These are phyloP conservation scores for Tyria jacobaeae DNA, from an alignment of 2,888 invertebrate species.

Conservation along the genomic window DNA sequence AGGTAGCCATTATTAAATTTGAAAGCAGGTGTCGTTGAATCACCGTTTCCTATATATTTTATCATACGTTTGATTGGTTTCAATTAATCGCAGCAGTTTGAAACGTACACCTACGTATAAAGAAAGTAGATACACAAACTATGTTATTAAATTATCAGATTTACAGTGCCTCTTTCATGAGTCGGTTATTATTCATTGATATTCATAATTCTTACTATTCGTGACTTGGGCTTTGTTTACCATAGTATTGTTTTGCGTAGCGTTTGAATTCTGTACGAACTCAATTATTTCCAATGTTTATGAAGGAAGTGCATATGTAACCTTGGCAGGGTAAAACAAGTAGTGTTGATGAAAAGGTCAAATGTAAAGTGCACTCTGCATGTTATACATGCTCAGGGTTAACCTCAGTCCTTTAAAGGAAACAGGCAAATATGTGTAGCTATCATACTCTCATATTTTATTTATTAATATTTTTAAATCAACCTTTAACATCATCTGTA, in stretches of 20 bases:
- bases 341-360: slow-evolving; percentile 54
- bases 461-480: no score
- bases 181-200: slow-evolving; percentile 35
- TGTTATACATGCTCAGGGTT: slow-evolving; percentile 66
- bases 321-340: slow-evolving; percentile 57
- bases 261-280: background rate
- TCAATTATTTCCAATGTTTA: background rate
- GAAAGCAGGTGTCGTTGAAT: slow-evolving; percentile 64
- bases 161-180: slow-evolving; percentile 28
- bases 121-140: slow-evolving; percentile 58
- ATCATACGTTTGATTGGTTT: slow-evolving; percentile 45
- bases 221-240: slow-evolving; percentile 35
- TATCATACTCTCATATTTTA: slow-evolving; percentile 24
- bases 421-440: slow-evolving; percentile 25
- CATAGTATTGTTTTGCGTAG: slow-evolving; percentile 27
- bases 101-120: slow-evolving; percentile 61
- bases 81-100: slow-evolving; percentile 44
- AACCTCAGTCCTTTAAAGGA: slow-evolving; percentile 67
- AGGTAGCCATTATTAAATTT: slow-evolving; percentile 63
- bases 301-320: slow-evolving; percentile 14
- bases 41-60: slow-evolving; percentile 53
- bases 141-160: slow-evolving; percentile 39
- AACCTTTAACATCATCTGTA: background rate
- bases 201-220: slow-evolving; percentile 26
- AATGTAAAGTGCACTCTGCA: slow-evolving; percentile 49